Evolutionary conservation across 1,140 invertebrate genomes (phyloP).

Genomic region (Ceratina calcarata): DNA sequence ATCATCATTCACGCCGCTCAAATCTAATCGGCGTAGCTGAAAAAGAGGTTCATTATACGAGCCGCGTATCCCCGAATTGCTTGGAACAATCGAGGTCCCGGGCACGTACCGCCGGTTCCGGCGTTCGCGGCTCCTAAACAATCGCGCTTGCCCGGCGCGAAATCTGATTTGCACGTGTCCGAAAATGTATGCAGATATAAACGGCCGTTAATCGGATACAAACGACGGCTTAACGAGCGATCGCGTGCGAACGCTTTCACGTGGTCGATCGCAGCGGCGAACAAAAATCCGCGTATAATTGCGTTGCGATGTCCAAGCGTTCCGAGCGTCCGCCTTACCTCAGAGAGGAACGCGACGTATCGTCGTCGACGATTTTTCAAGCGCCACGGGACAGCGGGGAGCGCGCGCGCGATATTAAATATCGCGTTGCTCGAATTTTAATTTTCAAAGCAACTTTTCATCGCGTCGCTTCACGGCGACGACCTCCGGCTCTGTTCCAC

Average conservation of each 20-base stretch:
- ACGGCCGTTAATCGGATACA: constrained; percentile 31
- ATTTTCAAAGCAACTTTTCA: constrained; percentile 65
- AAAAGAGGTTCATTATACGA: constrained; percentile 9
- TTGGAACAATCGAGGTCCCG: constrained; percentile 14
- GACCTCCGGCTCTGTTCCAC: neutral
- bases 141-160: constrained; percentile 5
- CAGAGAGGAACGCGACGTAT: too few species aligned
- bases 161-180: constrained; percentile 16
- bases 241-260: neutral
- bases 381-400: neutral
- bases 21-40: neutral
- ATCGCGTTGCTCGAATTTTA: constrained; percentile 56
- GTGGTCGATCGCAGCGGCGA: neutral
- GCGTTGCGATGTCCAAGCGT: neutral
- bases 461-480: constrained; percentile 8
- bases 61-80: neutral
- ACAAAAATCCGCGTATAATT: neutral
- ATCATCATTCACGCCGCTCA: neutral
- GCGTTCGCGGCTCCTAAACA: constrained; percentile 5
- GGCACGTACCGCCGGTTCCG: neutral
- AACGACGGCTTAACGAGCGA: constrained; percentile 26
- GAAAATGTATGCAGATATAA: constrained; percentile 36
- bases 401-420: constrained; percentile 51
- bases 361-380: neutral
- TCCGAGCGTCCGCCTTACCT: neutral